These are phyloP conservation scores for Rhizoglyphus robini DNA, from an alignment of 1,140 invertebrate genomes.

Conservation along the genomic window DNA sequence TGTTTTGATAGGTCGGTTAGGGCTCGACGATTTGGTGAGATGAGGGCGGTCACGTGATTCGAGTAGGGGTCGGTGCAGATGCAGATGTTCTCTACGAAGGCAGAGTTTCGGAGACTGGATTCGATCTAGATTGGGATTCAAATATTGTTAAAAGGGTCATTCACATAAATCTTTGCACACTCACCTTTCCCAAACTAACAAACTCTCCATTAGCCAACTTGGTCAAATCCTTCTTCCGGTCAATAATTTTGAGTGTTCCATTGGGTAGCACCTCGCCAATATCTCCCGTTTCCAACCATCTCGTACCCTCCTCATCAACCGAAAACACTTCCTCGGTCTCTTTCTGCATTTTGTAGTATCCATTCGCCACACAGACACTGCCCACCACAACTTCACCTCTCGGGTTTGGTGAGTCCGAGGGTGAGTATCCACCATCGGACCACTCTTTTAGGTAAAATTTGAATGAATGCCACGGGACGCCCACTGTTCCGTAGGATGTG, in stretches of 20 bases:
- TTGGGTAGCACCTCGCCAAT: slow-evolving; percentile 83
- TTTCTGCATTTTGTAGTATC: slow-evolving; percentile 81
- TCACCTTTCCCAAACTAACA: slow-evolving; percentile 23
- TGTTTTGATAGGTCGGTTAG: slow-evolving; percentile 54
- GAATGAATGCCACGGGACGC: slow-evolving; percentile 58
- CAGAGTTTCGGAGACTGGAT: slow-evolving; percentile 77
- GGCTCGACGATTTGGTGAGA: slow-evolving; percentile 60
- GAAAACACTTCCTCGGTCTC: slow-evolving; percentile 83
- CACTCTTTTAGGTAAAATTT: slow-evolving; percentile 46
- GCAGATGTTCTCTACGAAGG: slow-evolving; percentile 85
- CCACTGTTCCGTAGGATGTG: slow-evolving; percentile 53
- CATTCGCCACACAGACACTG: slow-evolving; percentile 73
- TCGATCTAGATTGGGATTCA: slow-evolving; percentile 33
- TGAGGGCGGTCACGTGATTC: slow-evolving; percentile 68
- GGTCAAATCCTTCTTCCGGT: slow-evolving; percentile 65
- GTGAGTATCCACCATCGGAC: slow-evolving; percentile 49
- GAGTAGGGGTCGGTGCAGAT: slow-evolving; percentile 75
- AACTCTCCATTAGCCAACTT: slow-evolving; percentile 95
- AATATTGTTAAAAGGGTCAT: not conserved
- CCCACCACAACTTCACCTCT: slow-evolving; percentile 81
- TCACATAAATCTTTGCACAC: not conserved
- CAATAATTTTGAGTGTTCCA: slow-evolving; percentile 89
- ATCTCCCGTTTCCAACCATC: slow-evolving; percentile 92
- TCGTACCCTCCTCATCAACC: slow-evolving; percentile 51
- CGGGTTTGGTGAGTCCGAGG: slow-evolving; percentile 76